These are phyloP conservation scores for Desmodus rotundus DNA, from an alignment of 2,113 vertebrate species.

Conservation along the genomic window DNA sequence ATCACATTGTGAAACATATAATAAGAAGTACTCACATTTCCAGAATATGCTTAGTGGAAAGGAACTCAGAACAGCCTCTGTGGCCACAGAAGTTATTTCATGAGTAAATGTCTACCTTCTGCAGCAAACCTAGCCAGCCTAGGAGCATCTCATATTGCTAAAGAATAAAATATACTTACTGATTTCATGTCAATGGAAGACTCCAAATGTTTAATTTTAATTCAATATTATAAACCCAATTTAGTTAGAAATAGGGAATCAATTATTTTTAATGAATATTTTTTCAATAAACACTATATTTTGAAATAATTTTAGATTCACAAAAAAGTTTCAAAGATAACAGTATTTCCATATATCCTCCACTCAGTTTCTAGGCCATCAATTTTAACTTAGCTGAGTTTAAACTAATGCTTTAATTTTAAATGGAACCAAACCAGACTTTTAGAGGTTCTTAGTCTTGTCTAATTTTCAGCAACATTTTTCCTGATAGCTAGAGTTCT, in stretches of 20 bases:
- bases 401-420: not conserved
- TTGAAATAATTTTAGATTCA: slow-evolving; percentile 8
- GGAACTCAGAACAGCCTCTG: not conserved
- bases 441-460: not conserved
- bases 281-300: not conserved
- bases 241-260: not conserved
- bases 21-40: not conserved
- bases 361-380: not conserved
- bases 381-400: not conserved
- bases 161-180: not conserved
- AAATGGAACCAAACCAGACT: not conserved
- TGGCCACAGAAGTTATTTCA: not conserved
- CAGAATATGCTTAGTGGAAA: not conserved
- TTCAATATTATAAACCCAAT: not conserved
- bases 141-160: not conserved
- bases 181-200: not conserved
- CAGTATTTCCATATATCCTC: not conserved
- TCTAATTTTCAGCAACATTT: not conserved
- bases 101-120: not conserved
- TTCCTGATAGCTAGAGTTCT: not conserved
- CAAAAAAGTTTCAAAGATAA: not conserved
- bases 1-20: not conserved
- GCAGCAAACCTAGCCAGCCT: not conserved
- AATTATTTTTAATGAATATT: not conserved
- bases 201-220: not conserved